Base-by-base conservation (phyloP, 2,888 invertebrate genomes). In the Brachyopa scutellaris region DNA sequence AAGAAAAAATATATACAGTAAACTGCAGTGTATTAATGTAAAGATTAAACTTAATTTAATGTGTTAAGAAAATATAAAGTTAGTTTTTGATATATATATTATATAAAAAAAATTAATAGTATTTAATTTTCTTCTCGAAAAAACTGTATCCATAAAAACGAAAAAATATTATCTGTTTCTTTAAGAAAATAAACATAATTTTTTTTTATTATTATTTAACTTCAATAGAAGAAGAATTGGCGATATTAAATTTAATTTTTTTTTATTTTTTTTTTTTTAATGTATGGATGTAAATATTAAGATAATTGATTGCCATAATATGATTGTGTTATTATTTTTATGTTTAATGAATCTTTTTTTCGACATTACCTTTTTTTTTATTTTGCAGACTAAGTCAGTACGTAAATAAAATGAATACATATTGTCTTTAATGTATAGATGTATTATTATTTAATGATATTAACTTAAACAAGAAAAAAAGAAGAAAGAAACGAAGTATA, bases 301-400 rank as follows among this genome's bases (percentile, higher is more conserved):
- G 59, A 77, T 72, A 64, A 77, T 77, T 82, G 77, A 83, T 83
- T 83, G 78, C 77, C 83, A 83, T 78, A 80, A 72, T 80, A 84
- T 84, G 84, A 77, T 80, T 84, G 79, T 84, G 78, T 84, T 73
- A 77, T 80, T 84, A 84, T 64, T 72, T 80, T 64, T 80, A 84
- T 84, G 61, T 77, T 84, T 80, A 72, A 76, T 47, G 57, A 72
- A 70, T 42, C 36, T 42, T 51, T 36, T 74, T 64, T 66, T 57
- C 2, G 4, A 36, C 36, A n/a, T n/a, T n/a, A n/a, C n/a, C n/a
- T n/a, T n/a, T n/a, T 59, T 73, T 55, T 38, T 23, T 15, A 40
- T 19, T 36, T 49, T 33, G 42, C 77, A 76, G 77, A 77, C 82
- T 82, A 77, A 72, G 82, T 72, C 77, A 79, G 72, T 82, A 69